Base-by-base conservation (phyloP, 1,140 invertebrate species). In the Kradibia gibbosae region DNA sequence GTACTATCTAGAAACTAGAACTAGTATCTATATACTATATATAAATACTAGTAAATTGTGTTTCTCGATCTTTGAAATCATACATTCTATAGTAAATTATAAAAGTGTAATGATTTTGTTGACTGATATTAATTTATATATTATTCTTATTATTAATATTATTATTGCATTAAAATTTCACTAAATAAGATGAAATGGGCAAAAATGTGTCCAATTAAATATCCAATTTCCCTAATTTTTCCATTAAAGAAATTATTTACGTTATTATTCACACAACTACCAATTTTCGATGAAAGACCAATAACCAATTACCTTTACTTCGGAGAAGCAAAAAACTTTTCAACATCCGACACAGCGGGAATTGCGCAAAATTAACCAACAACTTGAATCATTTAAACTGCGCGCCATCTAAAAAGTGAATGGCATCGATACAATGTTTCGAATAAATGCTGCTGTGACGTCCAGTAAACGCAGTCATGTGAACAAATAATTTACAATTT, bases 341-440 rank as follows among this genome's bases (percentile, higher is more conserved):
- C 7, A 48, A 48, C 31, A 45, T 65, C 15, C 36, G 7, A 11
- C 8, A 50, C n/a, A 53, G 36, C 48, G 10, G 48, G 57, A 65
- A 77, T 77, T 77, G 42, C 42, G 75, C 60, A 77, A 77, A 36
- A 42, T 15, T 17, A 31, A 31, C n/a, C 57, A 28, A 20, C 36
- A 1, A 45, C 48, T 39, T 39, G 31, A 31, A 71, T 78, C 53
- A 78, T 78, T 78, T 65, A 25, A 73, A 39, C 36, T 39, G n/a
- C 39, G 55, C 39, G 78, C 53, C 42, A 36, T 25, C 36, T 60
- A 10, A 80, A 80, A 80, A 80, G 70, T 73, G 78, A 80, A 80
- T 55, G 78, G 78, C 17, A 28, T 25, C 31, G 22, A 20, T 25
- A 71, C 48, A 73, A 75, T 53, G 73, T 86, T 87, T 79, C 84